Percentiles rank a stretch among this genome's conserved stretches.
Evolutionary conservation across 1,140 invertebrate genomes (phyloP).

Genomic region (Ctenoplectra terminalis): DNA sequence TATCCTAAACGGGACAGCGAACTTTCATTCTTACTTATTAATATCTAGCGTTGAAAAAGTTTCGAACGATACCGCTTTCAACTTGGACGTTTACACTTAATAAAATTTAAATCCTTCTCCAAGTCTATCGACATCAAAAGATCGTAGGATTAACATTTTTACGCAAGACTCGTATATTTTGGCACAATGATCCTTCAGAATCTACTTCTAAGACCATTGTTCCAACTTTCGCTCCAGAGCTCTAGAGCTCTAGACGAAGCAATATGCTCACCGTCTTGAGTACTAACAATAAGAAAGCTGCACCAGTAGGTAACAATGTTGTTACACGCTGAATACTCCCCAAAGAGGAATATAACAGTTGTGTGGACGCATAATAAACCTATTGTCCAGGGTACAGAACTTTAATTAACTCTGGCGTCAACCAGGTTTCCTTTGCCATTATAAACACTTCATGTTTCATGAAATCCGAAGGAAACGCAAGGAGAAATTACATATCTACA

Average conservation of each 20-base stretch:
- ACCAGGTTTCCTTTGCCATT: slow-evolving; percentile 20
- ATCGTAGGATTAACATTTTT: slow-evolving; percentile 19
- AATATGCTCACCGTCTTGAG: slow-evolving; percentile 39
- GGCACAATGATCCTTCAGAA: slow-evolving; percentile 23
- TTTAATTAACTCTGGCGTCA: slow-evolving; percentile 59
- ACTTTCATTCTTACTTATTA: slow-evolving; percentile 55
- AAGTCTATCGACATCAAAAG: not conserved
- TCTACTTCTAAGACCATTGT: slow-evolving; percentile 52
- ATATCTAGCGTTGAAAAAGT: slow-evolving; percentile 17
- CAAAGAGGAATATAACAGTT: slow-evolving; percentile 57
- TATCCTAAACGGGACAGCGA: slow-evolving; percentile 52
- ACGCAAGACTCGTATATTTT: not conserved
- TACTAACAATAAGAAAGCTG: slow-evolving; percentile 59
- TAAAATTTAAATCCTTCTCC: not conserved
- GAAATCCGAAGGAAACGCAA: not conserved
- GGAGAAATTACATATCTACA: too few species aligned
- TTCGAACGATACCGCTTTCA: not conserved
- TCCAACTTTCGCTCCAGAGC: slow-evolving; percentile 54
- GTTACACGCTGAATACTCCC: slow-evolving; percentile 57
- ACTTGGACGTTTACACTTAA: too few species aligned
- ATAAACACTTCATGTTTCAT: not conserved
- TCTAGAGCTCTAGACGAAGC: slow-evolving; percentile 38
- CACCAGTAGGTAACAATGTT: slow-evolving; percentile 35
- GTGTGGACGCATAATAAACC: slow-evolving; percentile 60
- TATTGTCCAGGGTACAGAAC: slow-evolving; percentile 62